Percentiles rank a stretch among this genome's conserved stretches.
Evolutionary conservation across 2,888 invertebrate species (phyloP).

Genomic region (Hesperia comma): DNA sequence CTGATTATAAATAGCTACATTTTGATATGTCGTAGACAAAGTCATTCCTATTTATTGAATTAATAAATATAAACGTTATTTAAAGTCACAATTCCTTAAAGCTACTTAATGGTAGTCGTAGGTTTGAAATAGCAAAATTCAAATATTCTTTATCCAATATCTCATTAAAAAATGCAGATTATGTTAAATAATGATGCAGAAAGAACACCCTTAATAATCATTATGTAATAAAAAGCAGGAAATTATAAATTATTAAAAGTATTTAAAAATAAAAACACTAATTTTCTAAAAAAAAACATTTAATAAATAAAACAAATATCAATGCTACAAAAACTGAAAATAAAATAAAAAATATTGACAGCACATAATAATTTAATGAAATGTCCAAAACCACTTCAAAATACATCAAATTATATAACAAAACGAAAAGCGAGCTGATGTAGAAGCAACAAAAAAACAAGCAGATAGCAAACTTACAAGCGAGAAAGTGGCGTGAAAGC

Average conservation of each 20-base stretch:
- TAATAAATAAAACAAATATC: conserved; percentile 19
- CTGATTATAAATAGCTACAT: not conserved
- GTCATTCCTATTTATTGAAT: too few species aligned
- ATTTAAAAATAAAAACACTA: not conserved
- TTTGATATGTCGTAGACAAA: not conserved
- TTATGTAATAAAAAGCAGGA: too few species aligned
- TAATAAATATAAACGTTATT: too few species aligned
- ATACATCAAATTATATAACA: not conserved
- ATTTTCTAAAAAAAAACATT: not conserved
- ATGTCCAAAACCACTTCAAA: not conserved
- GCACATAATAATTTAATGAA: not conserved
- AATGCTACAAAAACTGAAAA: not conserved
- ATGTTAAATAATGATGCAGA: not conserved
- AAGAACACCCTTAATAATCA: not conserved
- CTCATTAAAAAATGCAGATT: not conserved
- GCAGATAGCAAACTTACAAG: conserved; percentile 28
- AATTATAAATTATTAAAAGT: too few species aligned
- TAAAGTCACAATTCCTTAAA: too few species aligned
- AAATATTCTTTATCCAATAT: too few species aligned
- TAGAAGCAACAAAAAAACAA: conserved; percentile 16
- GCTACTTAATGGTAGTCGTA: too few species aligned
- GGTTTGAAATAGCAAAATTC: too few species aligned
- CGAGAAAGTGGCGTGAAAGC: conserved; percentile 39
- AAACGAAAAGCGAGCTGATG: not conserved
- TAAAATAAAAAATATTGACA: not conserved